Conservation (phyloP, 2,888 invertebrate species). For the Hipparchia semele region DNA sequence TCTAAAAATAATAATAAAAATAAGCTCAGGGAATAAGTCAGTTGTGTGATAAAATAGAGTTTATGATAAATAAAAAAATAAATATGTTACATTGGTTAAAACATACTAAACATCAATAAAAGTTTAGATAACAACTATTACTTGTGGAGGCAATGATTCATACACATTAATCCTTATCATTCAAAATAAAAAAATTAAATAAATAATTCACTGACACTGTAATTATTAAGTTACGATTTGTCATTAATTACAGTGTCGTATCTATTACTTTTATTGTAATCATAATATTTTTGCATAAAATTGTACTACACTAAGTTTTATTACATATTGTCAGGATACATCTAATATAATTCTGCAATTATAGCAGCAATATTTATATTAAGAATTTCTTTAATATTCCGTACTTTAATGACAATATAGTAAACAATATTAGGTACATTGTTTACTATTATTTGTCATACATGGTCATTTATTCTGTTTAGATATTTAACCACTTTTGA, state of each 20-base stretch:
- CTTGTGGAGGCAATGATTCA: background rate
- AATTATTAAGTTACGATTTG: background rate
- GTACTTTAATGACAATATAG: too few species aligned
- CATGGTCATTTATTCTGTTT: too few species aligned
- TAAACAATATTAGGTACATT: too few species aligned
- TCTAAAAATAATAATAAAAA: too few species aligned
- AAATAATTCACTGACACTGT: conserved; percentile 1
- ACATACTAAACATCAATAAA: background rate
- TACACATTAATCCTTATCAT: background rate
- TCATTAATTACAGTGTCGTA: background rate
- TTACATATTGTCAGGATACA: conserved; percentile 8
- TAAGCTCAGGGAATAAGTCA: too few species aligned
- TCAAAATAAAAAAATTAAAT: background rate
- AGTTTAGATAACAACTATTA: too few species aligned
- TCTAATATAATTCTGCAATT: background rate
- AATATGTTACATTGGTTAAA: background rate
- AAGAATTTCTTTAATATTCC: too few species aligned
- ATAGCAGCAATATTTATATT: background rate
- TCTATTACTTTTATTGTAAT: background rate
- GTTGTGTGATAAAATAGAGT: background rate
- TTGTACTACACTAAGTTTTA: background rate
- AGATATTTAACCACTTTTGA: too few species aligned
- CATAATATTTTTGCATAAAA: background rate
- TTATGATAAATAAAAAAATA: background rate
- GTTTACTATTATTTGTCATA: too few species aligned